Conservation (phyloP, 2,797 vertebrate genomes). For the Sebastolobus altivelis region DNA sequence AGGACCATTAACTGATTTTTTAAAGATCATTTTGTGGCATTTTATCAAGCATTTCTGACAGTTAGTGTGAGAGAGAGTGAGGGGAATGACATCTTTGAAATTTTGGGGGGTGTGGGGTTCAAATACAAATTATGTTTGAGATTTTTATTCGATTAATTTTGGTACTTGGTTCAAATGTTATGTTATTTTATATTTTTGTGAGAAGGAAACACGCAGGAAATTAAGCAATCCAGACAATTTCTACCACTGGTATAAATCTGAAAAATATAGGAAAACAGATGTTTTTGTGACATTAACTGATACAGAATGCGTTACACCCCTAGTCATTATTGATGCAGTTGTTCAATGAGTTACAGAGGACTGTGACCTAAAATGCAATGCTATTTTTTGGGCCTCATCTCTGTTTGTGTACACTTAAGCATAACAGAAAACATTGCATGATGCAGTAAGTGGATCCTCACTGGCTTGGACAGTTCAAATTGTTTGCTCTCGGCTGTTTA, state of each 20-base stretch:
- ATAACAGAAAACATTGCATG: neutral
- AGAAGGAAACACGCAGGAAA: neutral
- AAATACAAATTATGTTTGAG: neutral
- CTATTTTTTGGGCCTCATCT: neutral
- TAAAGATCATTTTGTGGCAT: neutral
- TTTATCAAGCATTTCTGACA: neutral
- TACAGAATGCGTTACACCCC: neutral
- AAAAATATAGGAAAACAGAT: neutral
- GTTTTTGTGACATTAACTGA: neutral
- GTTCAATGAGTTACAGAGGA: neutral
- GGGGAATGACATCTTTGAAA: neutral
- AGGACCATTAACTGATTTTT: neutral
- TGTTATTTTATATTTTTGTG: neutral
- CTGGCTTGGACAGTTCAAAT: neutral
- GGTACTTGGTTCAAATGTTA: neutral
- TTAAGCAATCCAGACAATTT: neutral
- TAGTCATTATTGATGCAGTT: neutral
- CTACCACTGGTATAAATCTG: neutral
- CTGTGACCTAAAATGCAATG: neutral
- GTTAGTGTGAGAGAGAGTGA: neutral
- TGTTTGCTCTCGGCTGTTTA: slow-evolving; percentile 38
- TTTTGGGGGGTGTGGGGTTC: neutral
- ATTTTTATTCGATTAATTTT: neutral
- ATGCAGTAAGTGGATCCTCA: slow-evolving; percentile 18
- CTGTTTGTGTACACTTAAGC: neutral